Evolutionary conservation across 2,888 invertebrate genomes (phyloP).

Genomic region (Helleia helle): DNA sequence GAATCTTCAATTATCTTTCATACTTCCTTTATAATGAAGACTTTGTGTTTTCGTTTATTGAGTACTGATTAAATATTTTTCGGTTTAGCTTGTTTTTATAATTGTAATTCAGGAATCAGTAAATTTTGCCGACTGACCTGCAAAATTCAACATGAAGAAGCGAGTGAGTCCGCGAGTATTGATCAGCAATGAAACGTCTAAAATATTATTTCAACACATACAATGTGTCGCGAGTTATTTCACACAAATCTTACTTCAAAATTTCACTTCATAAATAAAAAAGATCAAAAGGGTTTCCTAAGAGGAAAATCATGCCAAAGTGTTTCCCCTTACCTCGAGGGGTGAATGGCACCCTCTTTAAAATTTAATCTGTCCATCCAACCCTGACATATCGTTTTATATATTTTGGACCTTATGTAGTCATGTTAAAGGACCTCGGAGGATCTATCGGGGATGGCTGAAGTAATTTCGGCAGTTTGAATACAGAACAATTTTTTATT

Average conservation of each 20-base stretch:
- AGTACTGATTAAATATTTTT: too few species aligned
- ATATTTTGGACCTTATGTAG: slow-evolving; percentile 9
- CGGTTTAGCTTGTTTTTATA: too few species aligned
- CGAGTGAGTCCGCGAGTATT: too few species aligned
- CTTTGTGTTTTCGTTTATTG: too few species aligned
- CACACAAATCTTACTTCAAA: slow-evolving; percentile 4
- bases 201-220: too few species aligned
- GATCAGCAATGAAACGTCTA: too few species aligned
- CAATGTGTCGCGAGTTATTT: background rate
- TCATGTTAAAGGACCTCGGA: background rate
- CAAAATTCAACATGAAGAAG: too few species aligned
- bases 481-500: slow-evolving; percentile 15
- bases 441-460: background rate
- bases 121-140: too few species aligned
- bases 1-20: too few species aligned
- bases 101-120: too few species aligned
- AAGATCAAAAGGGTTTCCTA: slow-evolving; percentile 8
- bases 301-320: slow-evolving; percentile 21
- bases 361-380: slow-evolving; percentile 14
- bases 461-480: slow-evolving; percentile 16
- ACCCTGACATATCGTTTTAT: background rate
- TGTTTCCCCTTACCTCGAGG: slow-evolving; percentile 16
- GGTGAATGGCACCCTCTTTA: slow-evolving; percentile 16
- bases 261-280: slow-evolving; percentile 8
- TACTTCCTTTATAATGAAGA: too few species aligned